Conservation (phyloP, 2,113 vertebrate genomes). For the Silurus glanis region DNA sequence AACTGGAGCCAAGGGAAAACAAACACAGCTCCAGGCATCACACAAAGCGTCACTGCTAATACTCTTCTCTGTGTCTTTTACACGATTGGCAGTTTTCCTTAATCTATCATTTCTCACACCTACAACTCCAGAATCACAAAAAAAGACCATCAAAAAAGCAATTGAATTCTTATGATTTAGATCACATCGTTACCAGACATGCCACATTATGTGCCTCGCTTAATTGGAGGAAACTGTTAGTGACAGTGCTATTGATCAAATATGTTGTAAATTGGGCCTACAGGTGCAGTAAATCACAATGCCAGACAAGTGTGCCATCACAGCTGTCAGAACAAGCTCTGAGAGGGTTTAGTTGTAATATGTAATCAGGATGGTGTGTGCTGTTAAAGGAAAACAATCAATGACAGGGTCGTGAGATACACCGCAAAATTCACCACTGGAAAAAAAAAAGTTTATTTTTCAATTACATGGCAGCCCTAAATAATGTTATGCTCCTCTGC, state of each 20-base stretch:
- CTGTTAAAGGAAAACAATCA: background rate
- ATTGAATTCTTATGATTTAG: background rate
- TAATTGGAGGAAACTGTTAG: background rate
- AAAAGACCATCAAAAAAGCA: background rate
- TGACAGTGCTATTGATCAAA: background rate
- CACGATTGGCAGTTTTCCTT: background rate
- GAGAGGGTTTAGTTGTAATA: background rate
- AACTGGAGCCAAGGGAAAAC: conserved; percentile 1
- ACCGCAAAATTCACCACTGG: no score
- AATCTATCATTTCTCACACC: background rate
- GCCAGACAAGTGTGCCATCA: background rate
- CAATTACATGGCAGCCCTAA: background rate
- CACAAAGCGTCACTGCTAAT: background rate
- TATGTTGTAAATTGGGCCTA: background rate
- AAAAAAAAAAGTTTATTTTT: background rate
- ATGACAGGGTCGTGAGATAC: background rate
- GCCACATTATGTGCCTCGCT: background rate
- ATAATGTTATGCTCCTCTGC: background rate
- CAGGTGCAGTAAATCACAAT: background rate
- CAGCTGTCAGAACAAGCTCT: background rate
- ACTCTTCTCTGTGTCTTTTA: background rate
- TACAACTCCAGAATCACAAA: background rate
- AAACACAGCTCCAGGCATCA: conserved; percentile 18
- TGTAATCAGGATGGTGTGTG: background rate
- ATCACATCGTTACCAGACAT: background rate